Base-by-base conservation (phyloP, 2,888 invertebrate species). In the Altica lythri region DNA sequence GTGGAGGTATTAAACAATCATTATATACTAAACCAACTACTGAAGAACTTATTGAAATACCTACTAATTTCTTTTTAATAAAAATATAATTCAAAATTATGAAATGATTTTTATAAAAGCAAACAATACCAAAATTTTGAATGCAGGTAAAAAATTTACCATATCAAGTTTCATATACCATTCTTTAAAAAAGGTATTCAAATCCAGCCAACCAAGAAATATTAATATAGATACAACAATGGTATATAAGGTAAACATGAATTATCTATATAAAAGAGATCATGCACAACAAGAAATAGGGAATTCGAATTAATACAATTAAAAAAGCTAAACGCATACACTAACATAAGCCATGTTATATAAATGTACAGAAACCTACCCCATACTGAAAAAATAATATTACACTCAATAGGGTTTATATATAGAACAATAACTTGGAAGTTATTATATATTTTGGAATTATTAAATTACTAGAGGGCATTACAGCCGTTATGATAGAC, bases 401-500 rank as follows among this genome's bases (percentile, higher is more conserved):
- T 29, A 37, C 45, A 44, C 54, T 45, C 30, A 44, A 49, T 32
- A 27, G 34, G 32, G 38, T 19, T 22, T 35, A 27, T 12, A 32
- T 35, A 43, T 45, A 45, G 34, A 29, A 40, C 34, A 47, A 49
- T 47, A 18, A 30, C 47, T 37, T 44, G 12, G 30, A 25, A 30
- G 48, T 60, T 43, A 49, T 48, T 60, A 58, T 65, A 59, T 58
- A 60, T 60, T 59, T 60, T 34, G 37, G 46, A 61, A 64, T 55
- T 50, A 49, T 56, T 59, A 62, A 61, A 60, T 64, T 61, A 59
- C 61, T 44, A 61, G 60, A 62, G 61, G 62, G 59, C 61, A 62
- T 59, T 59, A 53, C 61, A 60, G 57, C 52, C 54, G 56, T 53
- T 65, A 64, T 70, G 67, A 70, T 68, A 61, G 70, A 68, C 70